Evolutionary conservation across 2,797 vertebrate species (phyloP).

Genomic region (Cichlasoma orientale): DNA sequence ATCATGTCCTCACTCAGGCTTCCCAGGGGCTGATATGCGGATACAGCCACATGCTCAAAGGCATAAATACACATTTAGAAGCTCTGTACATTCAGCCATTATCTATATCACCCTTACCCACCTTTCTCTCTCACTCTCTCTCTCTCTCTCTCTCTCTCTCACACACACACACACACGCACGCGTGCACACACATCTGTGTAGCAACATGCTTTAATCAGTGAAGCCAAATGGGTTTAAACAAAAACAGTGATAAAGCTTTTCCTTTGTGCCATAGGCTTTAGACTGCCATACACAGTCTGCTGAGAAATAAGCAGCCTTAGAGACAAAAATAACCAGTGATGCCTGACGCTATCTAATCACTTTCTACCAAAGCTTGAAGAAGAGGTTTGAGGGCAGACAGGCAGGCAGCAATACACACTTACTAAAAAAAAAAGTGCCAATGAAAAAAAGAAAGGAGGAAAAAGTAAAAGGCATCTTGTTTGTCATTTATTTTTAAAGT

Average conservation of each 20-base stretch:
- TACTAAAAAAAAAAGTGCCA: not conserved
- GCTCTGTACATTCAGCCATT: not conserved
- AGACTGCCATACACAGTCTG: conserved; percentile 13
- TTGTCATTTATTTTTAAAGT: too few species aligned
- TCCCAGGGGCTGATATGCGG: conserved; percentile 47
- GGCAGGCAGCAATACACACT: not conserved
- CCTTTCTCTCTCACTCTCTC: not conserved
- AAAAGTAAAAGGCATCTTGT: not conserved
- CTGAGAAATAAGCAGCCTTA: conserved; percentile 34
- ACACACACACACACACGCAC: not conserved
- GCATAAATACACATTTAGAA: conserved; percentile 39
- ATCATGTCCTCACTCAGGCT: conserved; percentile 60
- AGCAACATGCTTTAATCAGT: conserved; percentile 33
- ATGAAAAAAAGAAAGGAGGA: not conserved
- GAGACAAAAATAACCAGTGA: conserved; percentile 47
- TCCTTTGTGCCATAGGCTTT: conserved; percentile 20
- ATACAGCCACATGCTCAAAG: conserved; percentile 48
- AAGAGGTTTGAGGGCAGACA: conserved; percentile 9
- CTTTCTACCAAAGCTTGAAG: conserved; percentile 33
- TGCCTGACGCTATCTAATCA: conserved; percentile 48
- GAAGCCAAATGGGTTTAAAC: conserved; percentile 48
- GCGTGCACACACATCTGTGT: conserved; percentile 38
- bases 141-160: too few species aligned
- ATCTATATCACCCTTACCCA: not conserved
- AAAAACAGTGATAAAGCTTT: conserved; percentile 49